Evolutionary conservation across 2,113 vertebrate species (phyloP).

Genomic region (Plotosus lineatus): DNA sequence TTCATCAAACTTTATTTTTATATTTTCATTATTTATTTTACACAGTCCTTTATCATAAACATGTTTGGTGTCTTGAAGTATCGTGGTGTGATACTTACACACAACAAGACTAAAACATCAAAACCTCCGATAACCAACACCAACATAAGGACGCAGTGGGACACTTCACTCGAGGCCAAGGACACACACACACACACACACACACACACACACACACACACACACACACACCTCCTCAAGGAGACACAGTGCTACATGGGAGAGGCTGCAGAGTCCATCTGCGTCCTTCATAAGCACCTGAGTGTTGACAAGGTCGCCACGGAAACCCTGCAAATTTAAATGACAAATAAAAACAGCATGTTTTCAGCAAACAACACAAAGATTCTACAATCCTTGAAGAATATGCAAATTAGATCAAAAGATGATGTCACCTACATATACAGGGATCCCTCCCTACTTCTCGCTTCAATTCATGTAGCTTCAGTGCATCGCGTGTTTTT

Average conservation of each 20-base stretch:
- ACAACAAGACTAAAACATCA: too few relatives aligned
- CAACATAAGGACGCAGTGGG: constrained; percentile 15
- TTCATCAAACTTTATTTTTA: too few relatives aligned
- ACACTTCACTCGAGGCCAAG: constrained; percentile 7
- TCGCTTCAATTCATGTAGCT: too few relatives aligned
- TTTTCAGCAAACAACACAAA: background rate
- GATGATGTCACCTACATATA: too few relatives aligned
- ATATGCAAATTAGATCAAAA: background rate
- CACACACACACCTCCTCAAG: constrained; percentile 74
- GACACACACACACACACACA: constrained; percentile 6
- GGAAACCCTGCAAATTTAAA: constrained; percentile 66
- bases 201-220: constrained; percentile 14
- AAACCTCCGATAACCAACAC: background rate
- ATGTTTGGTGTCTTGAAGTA: background rate
- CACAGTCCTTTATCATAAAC: background rate
- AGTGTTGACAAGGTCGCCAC: constrained; percentile 70
- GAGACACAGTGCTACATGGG: constrained; percentile 75
- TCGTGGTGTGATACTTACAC: background rate
- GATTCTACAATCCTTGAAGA: background rate
- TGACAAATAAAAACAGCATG: background rate
- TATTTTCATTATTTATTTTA: too few relatives aligned
- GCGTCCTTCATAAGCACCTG: constrained; percentile 75
- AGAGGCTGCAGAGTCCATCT: constrained; percentile 75
- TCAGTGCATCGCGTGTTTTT: too few relatives aligned
- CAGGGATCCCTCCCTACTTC: too few relatives aligned